Percentiles rank a stretch among this genome's conserved stretches.
phyloP scores from a whole-genome alignment of 1,140 invertebrate species.

The Drosophila parabipectinata region DNA sequence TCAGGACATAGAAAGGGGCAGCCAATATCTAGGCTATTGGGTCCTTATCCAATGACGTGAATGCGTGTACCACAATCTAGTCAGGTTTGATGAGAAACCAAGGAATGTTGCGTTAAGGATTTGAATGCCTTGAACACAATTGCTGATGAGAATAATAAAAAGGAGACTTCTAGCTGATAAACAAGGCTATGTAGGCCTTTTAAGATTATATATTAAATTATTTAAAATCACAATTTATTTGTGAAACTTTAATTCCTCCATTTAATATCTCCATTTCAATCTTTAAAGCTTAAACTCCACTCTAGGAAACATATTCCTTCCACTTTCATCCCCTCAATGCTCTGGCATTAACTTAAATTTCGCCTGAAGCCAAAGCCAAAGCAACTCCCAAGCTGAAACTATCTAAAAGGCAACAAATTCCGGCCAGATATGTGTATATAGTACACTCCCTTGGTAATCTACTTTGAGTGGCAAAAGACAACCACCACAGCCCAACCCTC shows the following conservation, averaged over 20 bases:
- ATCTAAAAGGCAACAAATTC: constrained; percentile 30
- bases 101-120: constrained; percentile 36
- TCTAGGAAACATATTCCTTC: background rate
- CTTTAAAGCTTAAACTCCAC: background rate
- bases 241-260: no score
- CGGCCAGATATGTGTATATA: constrained; percentile 11
- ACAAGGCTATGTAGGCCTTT: background rate
- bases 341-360: constrained; percentile 1
- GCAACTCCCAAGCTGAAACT: constrained; percentile 9
- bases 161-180: background rate
- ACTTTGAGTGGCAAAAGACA: constrained; percentile 39
- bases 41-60: constrained; percentile 9
- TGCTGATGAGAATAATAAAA: constrained; percentile 32
- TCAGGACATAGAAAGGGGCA: constrained; percentile 1
- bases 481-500: constrained; percentile 11
- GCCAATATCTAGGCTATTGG: constrained; percentile 31
- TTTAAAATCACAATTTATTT: no score
- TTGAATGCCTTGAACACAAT: constrained; percentile 33
- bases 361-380: constrained; percentile 4
- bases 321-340: background rate
- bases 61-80: constrained; percentile 16
- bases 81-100: constrained; percentile 42
- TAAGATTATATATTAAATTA: background rate
- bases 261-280: no score
- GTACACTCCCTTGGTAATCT: constrained; percentile 36